Base-by-base conservation (phyloP, 2,888 invertebrate species). In the Furcula furcula region DNA sequence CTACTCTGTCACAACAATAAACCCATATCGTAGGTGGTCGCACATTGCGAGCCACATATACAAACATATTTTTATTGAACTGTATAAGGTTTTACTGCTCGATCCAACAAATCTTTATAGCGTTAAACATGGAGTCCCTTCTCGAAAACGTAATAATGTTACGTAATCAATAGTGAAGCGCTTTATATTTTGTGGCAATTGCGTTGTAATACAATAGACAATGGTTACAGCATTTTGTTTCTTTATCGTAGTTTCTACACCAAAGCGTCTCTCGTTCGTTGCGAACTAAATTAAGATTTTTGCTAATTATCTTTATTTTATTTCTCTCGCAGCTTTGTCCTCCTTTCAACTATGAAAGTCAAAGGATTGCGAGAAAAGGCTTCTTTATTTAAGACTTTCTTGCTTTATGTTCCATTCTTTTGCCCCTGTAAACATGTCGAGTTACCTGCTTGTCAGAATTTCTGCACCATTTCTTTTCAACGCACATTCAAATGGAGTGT, bases 61-160 rank as follows among this genome's bases (percentile, higher is more conserved):
- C 63, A 66, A 64, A 73, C 70, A 74, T 75, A 70, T 70, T 79
- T 82, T 78, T 80, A 83, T 83, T 77, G 73, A 72, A 68, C 66
- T 65, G 63, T 71, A 71, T 76, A 76, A 66, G 66, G 69, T 77
- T 83, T 83, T 78, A 84, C 66, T 67, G 65, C 77, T 61, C 60
- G 63, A 63, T 73, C 58, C 62, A 58, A 76, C 72, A 73, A 70
- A 73, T 64, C 58, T 74, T 73, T 72, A 67, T 62, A 55, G 64
- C 55, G 54, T 48, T 58, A 61, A 65, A 65, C 65, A 66, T 65
- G 59, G 65, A 62, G 50, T 56, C 45, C 54, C 52, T 55, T 67
- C 60, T 64, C 42, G 46, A 59, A 68, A 67, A 56, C 56, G 59
- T 55, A 40, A 44, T 31, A 39, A 37, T 48, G 58, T 65, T 63